phyloP scores from a whole-genome alignment of 2,888 invertebrate genomes.

The Philonicus albiceps region DNA sequence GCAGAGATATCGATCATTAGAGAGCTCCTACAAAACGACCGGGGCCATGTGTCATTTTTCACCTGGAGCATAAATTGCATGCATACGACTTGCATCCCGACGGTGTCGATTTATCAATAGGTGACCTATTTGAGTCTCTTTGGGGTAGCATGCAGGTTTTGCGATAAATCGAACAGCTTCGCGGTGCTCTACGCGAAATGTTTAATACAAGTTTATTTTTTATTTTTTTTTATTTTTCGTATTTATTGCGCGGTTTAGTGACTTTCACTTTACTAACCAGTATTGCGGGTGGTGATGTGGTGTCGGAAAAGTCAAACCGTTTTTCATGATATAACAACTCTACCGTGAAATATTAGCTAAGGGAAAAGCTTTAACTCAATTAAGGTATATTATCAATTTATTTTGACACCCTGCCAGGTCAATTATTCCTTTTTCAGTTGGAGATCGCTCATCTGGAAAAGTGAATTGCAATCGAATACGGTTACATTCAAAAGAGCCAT shows the following conservation, averaged over 20 bases:
- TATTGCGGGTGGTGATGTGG: constrained; percentile 15
- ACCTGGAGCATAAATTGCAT: not conserved
- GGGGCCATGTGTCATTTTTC: not conserved
- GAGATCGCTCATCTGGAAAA: not conserved
- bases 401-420: constrained; percentile 5
- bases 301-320: not conserved
- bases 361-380: not conserved
- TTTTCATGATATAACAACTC: not conserved
- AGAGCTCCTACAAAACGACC: not conserved
- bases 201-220: not conserved
- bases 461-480: not conserved
- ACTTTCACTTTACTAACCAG: not conserved
- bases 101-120: not conserved
- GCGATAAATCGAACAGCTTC: not conserved
- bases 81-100: not conserved
- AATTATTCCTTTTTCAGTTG: not conserved
- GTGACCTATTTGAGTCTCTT: not conserved
- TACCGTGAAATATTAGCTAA: not conserved
- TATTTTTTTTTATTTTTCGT: no score
- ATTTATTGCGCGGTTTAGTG: not conserved
- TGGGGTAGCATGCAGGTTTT: not conserved
- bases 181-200: not conserved
- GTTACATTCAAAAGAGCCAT: not conserved
- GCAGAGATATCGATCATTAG: not conserved
- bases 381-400: constrained; percentile 16